Evolutionary conservation across 2,113 vertebrate genomes (phyloP), one percentile per base, ranked within the genome.

Genomic region (Lanius collurio): DNA sequence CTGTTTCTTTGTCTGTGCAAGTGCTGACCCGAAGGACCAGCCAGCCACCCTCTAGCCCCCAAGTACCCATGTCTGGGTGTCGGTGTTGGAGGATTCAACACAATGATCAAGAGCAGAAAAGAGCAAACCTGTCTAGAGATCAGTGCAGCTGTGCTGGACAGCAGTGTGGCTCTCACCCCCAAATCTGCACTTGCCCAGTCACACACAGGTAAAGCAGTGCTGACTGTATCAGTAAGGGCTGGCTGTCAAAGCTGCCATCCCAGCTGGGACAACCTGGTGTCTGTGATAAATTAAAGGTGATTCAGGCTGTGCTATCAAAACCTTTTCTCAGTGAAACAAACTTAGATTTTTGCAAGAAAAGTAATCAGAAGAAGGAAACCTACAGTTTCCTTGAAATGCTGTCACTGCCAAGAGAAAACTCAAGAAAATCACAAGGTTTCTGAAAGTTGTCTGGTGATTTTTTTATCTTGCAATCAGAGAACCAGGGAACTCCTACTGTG

Each of bases 291-390:
- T 70, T 53, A 83, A 65, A 35, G 47, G 39, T 44, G 64, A 81
- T 59, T 79, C 84, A 60, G 71, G 55, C 30, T 81, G 55, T n/a
- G 6, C 46, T 86, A 69, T 73, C 57, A 55, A 80, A 94, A 83
- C 16, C 39, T 85, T 68, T 91, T 60, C 65, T 77, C 5, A 2
- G 30, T 35, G 57, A 80, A 93, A 93, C 21, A 55, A 19, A 12
- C 9, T 33, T 35, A 47, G 21, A 33, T 70, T 89, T 92, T 73
- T 55, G 59, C 33, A 89, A 91, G 56, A 81, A 92, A 88, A 86
- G 77, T 49, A 65, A 22, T 11, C 57, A 39, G 27, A 37, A n/a
- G 33, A 83, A 89, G 13, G 20, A 92, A 90, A 65, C 9, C 18
- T 64, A 47, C 7, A 7, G 9, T 74, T 90, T 42, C 33, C 24